These are phyloP conservation scores for Luehdorfia chinensis DNA, from an alignment of 1,140 invertebrate species.

Conservation along the genomic window DNA sequence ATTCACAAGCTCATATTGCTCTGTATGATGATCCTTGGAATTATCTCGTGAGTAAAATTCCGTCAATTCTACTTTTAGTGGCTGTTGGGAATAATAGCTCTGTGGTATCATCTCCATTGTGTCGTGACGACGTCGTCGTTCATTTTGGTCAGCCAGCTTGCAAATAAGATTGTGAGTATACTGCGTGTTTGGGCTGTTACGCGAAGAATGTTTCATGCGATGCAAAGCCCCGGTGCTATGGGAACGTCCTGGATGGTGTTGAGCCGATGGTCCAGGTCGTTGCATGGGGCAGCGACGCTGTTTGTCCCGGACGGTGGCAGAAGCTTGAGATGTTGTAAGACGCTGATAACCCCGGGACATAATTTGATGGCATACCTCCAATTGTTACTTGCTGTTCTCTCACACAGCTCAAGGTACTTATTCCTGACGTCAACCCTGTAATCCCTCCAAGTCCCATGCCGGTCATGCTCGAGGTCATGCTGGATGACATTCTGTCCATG, in stretches of 20 bases:
- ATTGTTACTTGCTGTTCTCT: slow-evolving; percentile 70
- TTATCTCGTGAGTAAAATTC: slow-evolving; percentile 83
- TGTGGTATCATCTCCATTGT: slow-evolving; percentile 72
- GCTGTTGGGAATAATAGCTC: slow-evolving; percentile 74
- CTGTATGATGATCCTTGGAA: slow-evolving; percentile 81
- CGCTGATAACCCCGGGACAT: slow-evolving; percentile 69
- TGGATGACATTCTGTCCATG: slow-evolving; percentile 73
- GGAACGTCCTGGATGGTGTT: slow-evolving; percentile 66
- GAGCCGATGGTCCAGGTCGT: slow-evolving; percentile 67
- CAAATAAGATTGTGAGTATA: slow-evolving; percentile 73
- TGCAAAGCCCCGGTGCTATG: slow-evolving; percentile 64
- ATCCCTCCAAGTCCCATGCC: slow-evolving; percentile 75
- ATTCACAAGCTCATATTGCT: slow-evolving; percentile 80
- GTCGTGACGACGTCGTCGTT: slow-evolving; percentile 71
- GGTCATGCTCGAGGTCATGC: slow-evolving; percentile 75
- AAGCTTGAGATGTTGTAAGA: slow-evolving; percentile 74
- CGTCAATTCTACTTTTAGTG: slow-evolving; percentile 78
- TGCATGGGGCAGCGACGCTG: slow-evolving; percentile 71
- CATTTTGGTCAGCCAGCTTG: slow-evolving; percentile 73
- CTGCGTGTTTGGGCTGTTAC: slow-evolving; percentile 71
- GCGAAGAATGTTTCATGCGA: slow-evolving; percentile 65
- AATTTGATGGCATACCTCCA: slow-evolving; percentile 73
- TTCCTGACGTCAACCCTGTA: slow-evolving; percentile 61
- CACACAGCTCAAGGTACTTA: slow-evolving; percentile 63
- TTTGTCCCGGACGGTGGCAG: slow-evolving; percentile 70